phyloP scores from a whole-genome alignment of 2,113 vertebrate species.

The Xyrauchen texanus region DNA sequence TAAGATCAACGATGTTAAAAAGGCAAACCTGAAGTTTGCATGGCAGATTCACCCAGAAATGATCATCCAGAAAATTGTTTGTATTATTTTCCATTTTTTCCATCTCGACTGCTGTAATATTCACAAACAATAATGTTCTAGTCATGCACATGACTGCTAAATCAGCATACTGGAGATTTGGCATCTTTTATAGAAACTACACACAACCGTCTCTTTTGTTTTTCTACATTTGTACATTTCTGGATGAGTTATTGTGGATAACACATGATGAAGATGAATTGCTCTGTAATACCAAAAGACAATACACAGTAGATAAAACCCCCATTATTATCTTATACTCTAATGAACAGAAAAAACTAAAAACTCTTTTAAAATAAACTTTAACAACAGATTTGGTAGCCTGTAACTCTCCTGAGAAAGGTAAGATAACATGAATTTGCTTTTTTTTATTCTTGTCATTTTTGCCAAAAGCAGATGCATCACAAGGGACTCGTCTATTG shows the following conservation, averaged over 20 bases:
- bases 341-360: not conserved
- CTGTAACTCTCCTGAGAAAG: conserved; percentile 35
- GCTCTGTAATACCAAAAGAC: conserved; percentile 26
- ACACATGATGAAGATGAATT: not conserved
- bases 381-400: conserved; percentile 31
- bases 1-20: conserved; percentile 72
- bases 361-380: not conserved
- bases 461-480: too few relatives aligned
- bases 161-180: conserved; percentile 18
- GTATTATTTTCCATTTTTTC: not conserved
- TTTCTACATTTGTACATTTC: conserved; percentile 1
- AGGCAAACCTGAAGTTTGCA: conserved; percentile 28
- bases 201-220: not conserved
- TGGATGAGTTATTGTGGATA: not conserved
- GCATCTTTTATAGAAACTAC: conserved; percentile 14
- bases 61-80: not conserved
- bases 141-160: conserved; percentile 24
- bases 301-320: too few relatives aligned
- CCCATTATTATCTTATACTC: too few relatives aligned
- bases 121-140: conserved; percentile 17
- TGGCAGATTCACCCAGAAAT: conserved; percentile 21
- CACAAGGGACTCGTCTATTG: too few relatives aligned
- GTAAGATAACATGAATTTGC: not conserved
- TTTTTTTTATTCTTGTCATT: conserved; percentile 3
- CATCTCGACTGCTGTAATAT: not conserved